Conservation (phyloP, 1,140 invertebrate genomes). For the Zaprionus lachaisei region DNA sequence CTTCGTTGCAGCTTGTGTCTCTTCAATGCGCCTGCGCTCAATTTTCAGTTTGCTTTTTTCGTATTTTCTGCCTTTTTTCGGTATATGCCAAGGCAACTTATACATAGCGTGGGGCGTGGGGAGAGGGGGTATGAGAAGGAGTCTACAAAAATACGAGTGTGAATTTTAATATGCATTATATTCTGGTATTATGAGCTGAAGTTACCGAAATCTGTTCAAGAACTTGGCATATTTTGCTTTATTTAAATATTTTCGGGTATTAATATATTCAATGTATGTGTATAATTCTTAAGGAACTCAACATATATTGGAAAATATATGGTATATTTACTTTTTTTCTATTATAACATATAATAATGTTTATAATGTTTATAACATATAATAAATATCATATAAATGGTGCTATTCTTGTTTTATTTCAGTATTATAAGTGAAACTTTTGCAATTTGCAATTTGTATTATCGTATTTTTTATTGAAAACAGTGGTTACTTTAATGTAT, state of each 20-base stretch:
- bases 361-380: too few relatives aligned
- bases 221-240: background rate
- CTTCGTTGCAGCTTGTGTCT: conserved; percentile 10
- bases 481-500: too few relatives aligned
- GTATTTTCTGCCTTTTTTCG: conserved; percentile 37
- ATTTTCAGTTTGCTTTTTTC: conserved; percentile 61
- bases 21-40: conserved; percentile 69
- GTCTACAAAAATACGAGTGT: background rate
- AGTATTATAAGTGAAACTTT: too few relatives aligned
- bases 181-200: conserved; percentile 1
- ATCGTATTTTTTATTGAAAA: too few relatives aligned
- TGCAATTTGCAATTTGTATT: too few relatives aligned
- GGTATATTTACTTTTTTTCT: too few relatives aligned
- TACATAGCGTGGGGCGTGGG: conserved; percentile 1
- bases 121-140: background rate
- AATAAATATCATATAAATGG: too few relatives aligned
- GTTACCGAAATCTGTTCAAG: background rate
- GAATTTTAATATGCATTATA: conserved; percentile 8
- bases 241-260: background rate
- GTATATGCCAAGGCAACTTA: conserved; percentile 22
- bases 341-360: too few relatives aligned
- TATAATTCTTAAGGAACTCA: background rate
- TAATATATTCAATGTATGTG: background rate
- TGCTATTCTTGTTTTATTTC: too few relatives aligned
- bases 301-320: too few relatives aligned